These are phyloP conservation scores for Eilema griseolum DNA, from an alignment of 2,888 invertebrate genomes.

Conservation along the genomic window DNA sequence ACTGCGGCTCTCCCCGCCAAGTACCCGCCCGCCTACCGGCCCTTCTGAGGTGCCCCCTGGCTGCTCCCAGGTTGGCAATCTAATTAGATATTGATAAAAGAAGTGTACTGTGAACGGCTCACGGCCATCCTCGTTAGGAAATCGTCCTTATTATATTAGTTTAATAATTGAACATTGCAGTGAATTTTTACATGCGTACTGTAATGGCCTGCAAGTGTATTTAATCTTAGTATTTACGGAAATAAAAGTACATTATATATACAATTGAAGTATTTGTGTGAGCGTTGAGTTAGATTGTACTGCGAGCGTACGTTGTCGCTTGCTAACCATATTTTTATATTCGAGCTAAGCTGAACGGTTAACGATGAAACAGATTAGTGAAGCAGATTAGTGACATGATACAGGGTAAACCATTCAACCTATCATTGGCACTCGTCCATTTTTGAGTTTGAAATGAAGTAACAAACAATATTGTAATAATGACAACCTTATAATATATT, in stretches of 20 bases:
- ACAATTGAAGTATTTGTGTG: slow-evolving; percentile 1
- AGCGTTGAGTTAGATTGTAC: background rate
- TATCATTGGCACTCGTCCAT: background rate
- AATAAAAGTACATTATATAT: background rate
- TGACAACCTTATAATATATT: too few relatives aligned
- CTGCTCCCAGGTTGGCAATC: background rate
- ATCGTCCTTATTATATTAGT: slow-evolving; percentile 3
- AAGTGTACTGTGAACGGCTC: background rate
- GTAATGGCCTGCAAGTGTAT: background rate
- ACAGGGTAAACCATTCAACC: background rate
- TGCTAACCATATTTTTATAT: background rate
- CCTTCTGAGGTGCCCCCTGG: slow-evolving; percentile 84
- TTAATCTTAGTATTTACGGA: background rate
- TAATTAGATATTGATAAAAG: background rate
- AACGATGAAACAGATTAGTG: background rate
- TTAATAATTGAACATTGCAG: background rate
- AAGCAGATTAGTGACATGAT: background rate
- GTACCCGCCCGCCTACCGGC: slow-evolving; percentile 90
- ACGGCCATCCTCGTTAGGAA: background rate
- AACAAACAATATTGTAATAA: too few relatives aligned
- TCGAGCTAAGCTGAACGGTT: background rate
- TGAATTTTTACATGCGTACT: background rate
- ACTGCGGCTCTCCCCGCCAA: slow-evolving; percentile 87
- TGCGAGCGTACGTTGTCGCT: background rate
- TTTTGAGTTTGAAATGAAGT: too few relatives aligned